Percentiles rank a stretch among this genome's conserved stretches.
Conservation (phyloP, 2,888 invertebrate genomes). For the Andrena bicolor region DNA sequence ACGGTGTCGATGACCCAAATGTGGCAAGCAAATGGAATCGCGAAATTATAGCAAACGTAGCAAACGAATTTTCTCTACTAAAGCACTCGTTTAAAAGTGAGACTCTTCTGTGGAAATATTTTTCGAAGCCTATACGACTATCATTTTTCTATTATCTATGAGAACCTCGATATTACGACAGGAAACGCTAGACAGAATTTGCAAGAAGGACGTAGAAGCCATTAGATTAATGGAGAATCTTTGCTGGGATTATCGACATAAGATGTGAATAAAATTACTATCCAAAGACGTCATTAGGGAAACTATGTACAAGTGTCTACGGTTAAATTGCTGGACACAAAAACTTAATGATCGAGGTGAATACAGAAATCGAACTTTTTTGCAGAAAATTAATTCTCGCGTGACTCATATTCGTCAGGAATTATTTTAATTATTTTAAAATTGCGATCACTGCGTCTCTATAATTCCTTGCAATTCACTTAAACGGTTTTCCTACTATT, state of each 20-base stretch:
- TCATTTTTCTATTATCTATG: conserved; percentile 15
- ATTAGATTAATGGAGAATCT: conserved; percentile 33
- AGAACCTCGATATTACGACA: not conserved
- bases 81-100: not conserved
- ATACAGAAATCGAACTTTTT: not conserved
- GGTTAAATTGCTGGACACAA: conserved; percentile 6
- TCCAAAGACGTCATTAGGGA: conserved; percentile 11
- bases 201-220: not conserved
- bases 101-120: not conserved
- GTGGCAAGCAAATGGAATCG: conserved; percentile 5
- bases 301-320: not conserved
- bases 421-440: not conserved
- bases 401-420: not conserved
- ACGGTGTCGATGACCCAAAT: conserved; percentile 21
- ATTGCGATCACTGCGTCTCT: no score
- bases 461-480: no score
- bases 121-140: not conserved
- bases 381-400: not conserved
- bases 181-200: conserved; percentile 18
- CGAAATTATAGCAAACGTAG: not conserved
- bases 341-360: not conserved
- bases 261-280: conserved; percentile 7
- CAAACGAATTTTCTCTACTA: not conserved
- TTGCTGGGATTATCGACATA: not conserved
- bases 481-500: no score